Conservation (phyloP, 2,888 invertebrate species). For the Netelia melanura region DNA sequence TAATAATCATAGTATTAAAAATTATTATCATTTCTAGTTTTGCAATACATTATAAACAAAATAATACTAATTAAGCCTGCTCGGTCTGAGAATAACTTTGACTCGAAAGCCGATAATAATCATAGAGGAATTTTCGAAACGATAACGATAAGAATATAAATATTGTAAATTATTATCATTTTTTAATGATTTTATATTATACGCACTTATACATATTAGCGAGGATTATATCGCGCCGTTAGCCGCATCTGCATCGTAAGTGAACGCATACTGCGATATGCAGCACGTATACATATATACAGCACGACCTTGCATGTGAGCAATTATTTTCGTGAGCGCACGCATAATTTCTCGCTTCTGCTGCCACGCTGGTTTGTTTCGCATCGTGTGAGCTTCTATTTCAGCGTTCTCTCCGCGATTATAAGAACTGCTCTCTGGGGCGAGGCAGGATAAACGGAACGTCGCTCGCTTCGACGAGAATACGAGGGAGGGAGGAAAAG, state of each 20-base stretch:
- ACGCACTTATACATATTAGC: background rate
- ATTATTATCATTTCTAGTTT: no score
- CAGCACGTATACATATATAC: slow-evolving; percentile 68
- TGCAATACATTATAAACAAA: no score
- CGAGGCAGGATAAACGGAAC: slow-evolving; percentile 24
- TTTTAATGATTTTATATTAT: background rate
- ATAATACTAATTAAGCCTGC: no score
- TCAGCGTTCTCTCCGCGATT: slow-evolving; percentile 6
- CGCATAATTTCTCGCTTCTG: slow-evolving; percentile 47
- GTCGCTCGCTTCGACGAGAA: background rate
- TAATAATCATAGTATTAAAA: no score
- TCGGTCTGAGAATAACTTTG: no score
- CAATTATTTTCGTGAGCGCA: slow-evolving; percentile 66
- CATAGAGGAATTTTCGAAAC: slow-evolving; percentile 6
- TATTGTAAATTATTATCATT: no score
- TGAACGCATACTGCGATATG: slow-evolving; percentile 70
- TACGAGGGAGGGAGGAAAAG: no score
- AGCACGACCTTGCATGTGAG: slow-evolving; percentile 50
- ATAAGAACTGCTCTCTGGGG: background rate
- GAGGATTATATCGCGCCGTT: background rate
- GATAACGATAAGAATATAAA: no score
- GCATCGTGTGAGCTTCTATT: slow-evolving; percentile 42
- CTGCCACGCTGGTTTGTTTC: slow-evolving; percentile 51
- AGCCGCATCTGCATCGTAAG: slow-evolving; percentile 32
- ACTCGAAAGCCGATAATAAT: no score